Evolutionary conservation across 2,797 vertebrate genomes (phyloP).

Genomic region (Oreortyx pictus): DNA sequence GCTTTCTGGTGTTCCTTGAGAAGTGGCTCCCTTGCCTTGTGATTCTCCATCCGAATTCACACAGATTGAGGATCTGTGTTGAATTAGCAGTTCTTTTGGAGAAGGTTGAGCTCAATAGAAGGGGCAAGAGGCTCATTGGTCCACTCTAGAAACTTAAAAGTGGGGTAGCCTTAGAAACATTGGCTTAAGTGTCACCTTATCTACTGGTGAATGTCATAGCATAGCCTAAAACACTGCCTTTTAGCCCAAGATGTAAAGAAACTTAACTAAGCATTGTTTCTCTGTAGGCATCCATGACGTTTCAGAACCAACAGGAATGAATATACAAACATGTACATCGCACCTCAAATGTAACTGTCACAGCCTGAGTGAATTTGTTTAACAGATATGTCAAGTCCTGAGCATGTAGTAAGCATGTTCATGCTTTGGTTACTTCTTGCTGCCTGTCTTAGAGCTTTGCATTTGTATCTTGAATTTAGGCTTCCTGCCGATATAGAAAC

Average conservation of each 20-base stretch:
- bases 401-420: constrained; percentile 72
- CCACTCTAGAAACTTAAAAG: neutral
- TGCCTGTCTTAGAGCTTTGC: constrained; percentile 63
- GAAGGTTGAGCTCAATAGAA: neutral
- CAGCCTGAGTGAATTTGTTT: constrained; percentile 73
- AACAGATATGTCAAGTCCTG: constrained; percentile 71
- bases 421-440: constrained; percentile 70
- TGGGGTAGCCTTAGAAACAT: neutral
- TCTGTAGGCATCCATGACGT: constrained; percentile 69
- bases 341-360: constrained; percentile 73
- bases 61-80: constrained; percentile 9
- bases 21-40: constrained; percentile 12
- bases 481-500: constrained; percentile 49
- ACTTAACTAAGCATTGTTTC: constrained; percentile 67
- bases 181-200: neutral
- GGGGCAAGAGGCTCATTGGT: neutral
- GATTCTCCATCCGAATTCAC: constrained; percentile 39
- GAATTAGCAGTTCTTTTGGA: neutral
- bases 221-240: neutral
- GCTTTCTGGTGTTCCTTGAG: neutral
- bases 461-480: constrained; percentile 49
- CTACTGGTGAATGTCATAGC: constrained; percentile 26
- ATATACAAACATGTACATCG: constrained; percentile 64
- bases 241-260: constrained; percentile 44
- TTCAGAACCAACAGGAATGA: constrained; percentile 69